phyloP scores from a whole-genome alignment of 2,113 vertebrate species.

The Pandion haliaetus region DNA sequence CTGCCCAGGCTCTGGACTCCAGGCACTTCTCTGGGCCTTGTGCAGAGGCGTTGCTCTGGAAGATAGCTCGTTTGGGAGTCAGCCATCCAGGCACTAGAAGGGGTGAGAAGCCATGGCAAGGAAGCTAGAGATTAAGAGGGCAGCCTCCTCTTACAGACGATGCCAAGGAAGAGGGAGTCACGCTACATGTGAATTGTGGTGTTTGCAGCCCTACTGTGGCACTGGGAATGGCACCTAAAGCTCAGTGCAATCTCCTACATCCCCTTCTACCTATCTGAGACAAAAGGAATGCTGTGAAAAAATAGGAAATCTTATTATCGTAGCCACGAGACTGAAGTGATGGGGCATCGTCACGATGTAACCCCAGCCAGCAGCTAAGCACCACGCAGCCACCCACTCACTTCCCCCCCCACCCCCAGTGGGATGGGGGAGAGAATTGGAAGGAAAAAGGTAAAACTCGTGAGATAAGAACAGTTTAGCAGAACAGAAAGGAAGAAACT shows the following conservation, averaged over 20 bases:
- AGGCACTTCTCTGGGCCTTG: background rate
- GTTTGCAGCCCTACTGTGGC: background rate
- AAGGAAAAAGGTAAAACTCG: no score
- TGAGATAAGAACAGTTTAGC: no score
- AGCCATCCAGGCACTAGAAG: background rate
- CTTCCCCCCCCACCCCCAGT: no score
- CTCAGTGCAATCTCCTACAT: background rate
- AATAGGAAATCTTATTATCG: background rate
- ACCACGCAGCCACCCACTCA: no score
- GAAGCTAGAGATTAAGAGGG: background rate
- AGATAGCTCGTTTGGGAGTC: background rate
- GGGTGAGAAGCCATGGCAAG: background rate
- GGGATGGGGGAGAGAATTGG: no score
- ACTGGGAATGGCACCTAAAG: background rate
- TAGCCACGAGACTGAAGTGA: background rate
- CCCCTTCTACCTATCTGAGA: background rate
- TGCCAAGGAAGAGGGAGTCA: background rate
- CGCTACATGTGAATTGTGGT: no score
- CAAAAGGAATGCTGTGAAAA: background rate
- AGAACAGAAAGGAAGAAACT: no score
- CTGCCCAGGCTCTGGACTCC: background rate
- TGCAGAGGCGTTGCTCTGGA: background rate
- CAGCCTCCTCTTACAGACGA: background rate
- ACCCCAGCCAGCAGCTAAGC: no score
- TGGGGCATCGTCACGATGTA: no score